phyloP scores from a whole-genome alignment of 2,888 invertebrate genomes.

The Thereva unica region DNA sequence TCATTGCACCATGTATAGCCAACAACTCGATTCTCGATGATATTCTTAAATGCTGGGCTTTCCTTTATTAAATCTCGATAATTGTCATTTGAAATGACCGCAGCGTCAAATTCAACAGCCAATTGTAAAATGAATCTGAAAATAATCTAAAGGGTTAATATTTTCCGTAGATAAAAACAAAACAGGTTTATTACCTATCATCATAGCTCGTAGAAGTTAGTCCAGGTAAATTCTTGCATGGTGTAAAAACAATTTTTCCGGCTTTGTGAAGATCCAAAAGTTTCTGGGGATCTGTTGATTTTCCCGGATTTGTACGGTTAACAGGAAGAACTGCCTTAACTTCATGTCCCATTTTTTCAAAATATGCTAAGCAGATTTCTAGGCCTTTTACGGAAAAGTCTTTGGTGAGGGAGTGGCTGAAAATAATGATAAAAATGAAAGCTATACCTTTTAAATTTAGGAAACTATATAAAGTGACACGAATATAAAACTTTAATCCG shows the following conservation, averaged over 20 bases:
- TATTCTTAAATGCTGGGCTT: slow-evolving; percentile 67
- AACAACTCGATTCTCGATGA: slow-evolving; percentile 70
- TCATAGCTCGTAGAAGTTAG: slow-evolving; percentile 69
- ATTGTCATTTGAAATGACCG: slow-evolving; percentile 76
- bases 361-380: slow-evolving; percentile 76
- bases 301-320: slow-evolving; percentile 63
- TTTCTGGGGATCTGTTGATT: slow-evolving; percentile 62
- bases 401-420: slow-evolving; percentile 65
- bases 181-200: slow-evolving; percentile 65
- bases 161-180: slow-evolving; percentile 32
- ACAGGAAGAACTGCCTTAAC: slow-evolving; percentile 79
- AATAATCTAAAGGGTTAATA: slow-evolving; percentile 37
- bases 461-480: too few relatives aligned
- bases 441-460: neutral
- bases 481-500: too few relatives aligned
- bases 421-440: slow-evolving; percentile 45
- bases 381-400: slow-evolving; percentile 77
- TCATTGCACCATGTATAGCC: slow-evolving; percentile 82
- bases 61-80: slow-evolving; percentile 71
- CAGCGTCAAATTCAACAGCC: slow-evolving; percentile 70
- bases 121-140: slow-evolving; percentile 75
- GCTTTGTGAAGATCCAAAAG: slow-evolving; percentile 65
- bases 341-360: slow-evolving; percentile 70
- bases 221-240: slow-evolving; percentile 70
- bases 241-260: slow-evolving; percentile 72